Conservation (phyloP, 1,140 invertebrate species). For the Steinernema feltiae region DNA sequence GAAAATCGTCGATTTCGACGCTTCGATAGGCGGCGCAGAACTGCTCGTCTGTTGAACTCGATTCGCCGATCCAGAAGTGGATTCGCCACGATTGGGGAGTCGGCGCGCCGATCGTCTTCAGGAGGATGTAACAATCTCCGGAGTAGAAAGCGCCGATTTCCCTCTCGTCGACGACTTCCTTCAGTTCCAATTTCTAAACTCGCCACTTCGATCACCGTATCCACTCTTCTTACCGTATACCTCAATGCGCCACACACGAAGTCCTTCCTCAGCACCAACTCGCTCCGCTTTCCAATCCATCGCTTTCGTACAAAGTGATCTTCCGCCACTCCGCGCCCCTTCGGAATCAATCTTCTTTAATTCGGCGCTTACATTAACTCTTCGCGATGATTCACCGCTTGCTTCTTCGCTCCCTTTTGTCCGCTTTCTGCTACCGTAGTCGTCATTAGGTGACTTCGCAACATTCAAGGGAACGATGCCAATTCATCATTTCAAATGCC, state of each 20-base stretch:
- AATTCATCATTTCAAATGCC: neutral
- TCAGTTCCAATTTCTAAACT: conserved; percentile 3
- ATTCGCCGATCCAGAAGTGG: conserved; percentile 5
- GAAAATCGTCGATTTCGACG: conserved; percentile 75
- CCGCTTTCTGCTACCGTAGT: neutral
- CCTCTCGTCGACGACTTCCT: neutral
- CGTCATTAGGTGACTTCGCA: neutral
- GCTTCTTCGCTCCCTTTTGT: neutral
- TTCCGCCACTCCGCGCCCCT: neutral
- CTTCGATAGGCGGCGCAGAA: conserved; percentile 75
- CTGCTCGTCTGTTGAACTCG: conserved; percentile 66
- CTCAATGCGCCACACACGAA: neutral
- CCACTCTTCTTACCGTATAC: neutral
- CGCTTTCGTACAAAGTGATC: neutral
- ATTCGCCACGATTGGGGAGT: neutral
- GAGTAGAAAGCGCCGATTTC: neutral
- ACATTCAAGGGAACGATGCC: neutral
- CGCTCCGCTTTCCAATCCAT: neutral
- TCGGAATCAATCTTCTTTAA: neutral
- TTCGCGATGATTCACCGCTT: neutral
- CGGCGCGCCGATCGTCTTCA: neutral
- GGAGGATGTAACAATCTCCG: neutral
- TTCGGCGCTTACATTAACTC: neutral
- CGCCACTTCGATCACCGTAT: neutral
- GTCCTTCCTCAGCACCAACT: neutral